phyloP scores from a whole-genome alignment of 2,113 vertebrate species.

The Chamaetylas fuelleborni region DNA sequence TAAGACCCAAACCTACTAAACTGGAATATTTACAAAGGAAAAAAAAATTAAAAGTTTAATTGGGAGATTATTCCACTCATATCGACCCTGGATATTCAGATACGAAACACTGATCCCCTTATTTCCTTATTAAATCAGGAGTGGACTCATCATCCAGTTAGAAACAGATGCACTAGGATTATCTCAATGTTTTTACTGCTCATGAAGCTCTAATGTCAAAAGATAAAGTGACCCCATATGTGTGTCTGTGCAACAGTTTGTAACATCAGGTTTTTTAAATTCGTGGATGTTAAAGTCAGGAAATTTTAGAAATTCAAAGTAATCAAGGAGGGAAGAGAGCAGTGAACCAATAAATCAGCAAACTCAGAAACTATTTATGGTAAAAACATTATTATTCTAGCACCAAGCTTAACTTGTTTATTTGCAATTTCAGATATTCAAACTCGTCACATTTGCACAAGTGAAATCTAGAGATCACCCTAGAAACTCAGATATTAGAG shows the following conservation, averaged over 20 bases:
- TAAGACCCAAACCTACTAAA: not conserved
- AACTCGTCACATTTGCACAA: not conserved
- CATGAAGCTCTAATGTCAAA: not conserved
- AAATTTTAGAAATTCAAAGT: conserved; percentile 1
- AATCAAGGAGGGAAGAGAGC: not conserved
- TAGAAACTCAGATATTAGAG: not conserved
- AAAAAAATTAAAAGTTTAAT: not conserved
- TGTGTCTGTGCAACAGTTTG: not conserved
- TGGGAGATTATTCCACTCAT: not conserved
- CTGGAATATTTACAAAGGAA: not conserved
- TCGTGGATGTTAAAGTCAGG: not conserved
- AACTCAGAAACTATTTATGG: not conserved
- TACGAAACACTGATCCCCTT: not conserved
- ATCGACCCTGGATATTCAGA: not conserved
- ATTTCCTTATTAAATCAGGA: not conserved
- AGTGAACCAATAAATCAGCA: not conserved
- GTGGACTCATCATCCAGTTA: not conserved
- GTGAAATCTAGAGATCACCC: not conserved
- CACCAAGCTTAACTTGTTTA: not conserved
- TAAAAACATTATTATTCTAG: not conserved
- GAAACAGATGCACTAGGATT: not conserved
- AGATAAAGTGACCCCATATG: not conserved
- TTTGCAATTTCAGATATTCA: not conserved
- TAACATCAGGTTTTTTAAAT: not conserved
- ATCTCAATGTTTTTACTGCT: not conserved